Base-by-base conservation (phyloP, 2,797 vertebrate species). In the Mionectes olivaceus region DNA sequence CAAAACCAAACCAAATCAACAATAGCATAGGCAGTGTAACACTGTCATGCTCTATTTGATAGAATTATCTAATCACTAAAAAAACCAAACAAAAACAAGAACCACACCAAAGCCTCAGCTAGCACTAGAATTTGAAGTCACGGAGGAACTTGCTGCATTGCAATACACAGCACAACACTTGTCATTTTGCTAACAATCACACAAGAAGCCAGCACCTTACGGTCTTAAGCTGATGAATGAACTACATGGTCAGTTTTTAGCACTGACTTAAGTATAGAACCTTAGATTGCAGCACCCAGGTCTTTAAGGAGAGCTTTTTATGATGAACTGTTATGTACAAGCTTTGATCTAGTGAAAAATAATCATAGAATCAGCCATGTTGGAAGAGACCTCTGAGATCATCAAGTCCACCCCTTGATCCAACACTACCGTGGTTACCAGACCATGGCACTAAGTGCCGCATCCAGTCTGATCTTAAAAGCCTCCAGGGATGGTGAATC, bases 331-430 rank as follows among this genome's bases (percentile, higher is more conserved):
- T 30, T 55, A 73, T 2, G 0, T 19, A 52, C 28, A 79, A 81
- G 65, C 76, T 90, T 89, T 92, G 70, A 96, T 85, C 39, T 81
- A 55, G 10, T 23, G 9, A 78, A 90, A 90, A 91, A 86, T 57
- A 80, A 28, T 50, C 27, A 52, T 10, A 30, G 50, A 52, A 52
- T 49, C 25, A 3, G 18, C 50, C 10, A 4, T 52, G 17, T 30
- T 52, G 50, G 50, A 52, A 52, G 30, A 28, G 27, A 50, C 27
- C 49, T 50, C 49, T 9, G 10, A 50, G 49, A 50, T 50, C 27
- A 50, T 50, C 9, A 50, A 28, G 27, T 18, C 49, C 49, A 50
- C 28, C 27, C 49, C 27, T 28, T 28, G 49, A 28, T 50, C 27
- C 49, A 50, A 28, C 27, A 50, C 27, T 1, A 4, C 27, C 4